phyloP scores from a whole-genome alignment of 1,140 invertebrate genomes.

The Bathynomus jamesi region DNA sequence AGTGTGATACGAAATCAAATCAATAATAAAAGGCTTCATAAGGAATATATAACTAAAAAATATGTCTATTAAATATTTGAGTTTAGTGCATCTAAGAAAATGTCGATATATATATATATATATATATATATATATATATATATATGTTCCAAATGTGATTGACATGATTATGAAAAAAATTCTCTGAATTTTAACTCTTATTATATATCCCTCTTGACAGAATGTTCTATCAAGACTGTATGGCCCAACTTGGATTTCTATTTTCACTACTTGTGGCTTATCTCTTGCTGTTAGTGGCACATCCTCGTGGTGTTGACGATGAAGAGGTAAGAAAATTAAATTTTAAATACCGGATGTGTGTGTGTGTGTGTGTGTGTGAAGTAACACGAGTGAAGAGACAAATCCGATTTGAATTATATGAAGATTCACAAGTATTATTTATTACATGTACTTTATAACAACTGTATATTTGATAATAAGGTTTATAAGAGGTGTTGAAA shows the following conservation, averaged over 20 bases:
- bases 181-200: background rate
- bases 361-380: too few relatives aligned
- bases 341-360: background rate
- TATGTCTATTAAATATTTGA: too few relatives aligned
- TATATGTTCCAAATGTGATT: background rate
- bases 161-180: background rate
- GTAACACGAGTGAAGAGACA: too few relatives aligned
- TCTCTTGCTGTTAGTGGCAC: constrained; percentile 20
- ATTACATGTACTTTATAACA: too few relatives aligned
- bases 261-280: constrained; percentile 19
- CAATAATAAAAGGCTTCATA: too few relatives aligned
- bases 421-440: too few relatives aligned
- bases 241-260: constrained; percentile 32
- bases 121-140: constrained; percentile 2
- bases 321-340: constrained; percentile 13
- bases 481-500: too few relatives aligned
- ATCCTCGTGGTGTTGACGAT: constrained; percentile 6
- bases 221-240: constrained; percentile 37
- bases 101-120: background rate
- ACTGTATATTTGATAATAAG: too few relatives aligned
- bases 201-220: constrained; percentile 4
- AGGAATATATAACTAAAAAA: too few relatives aligned
- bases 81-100: too few relatives aligned
- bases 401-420: too few relatives aligned
- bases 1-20: too few relatives aligned